These are phyloP conservation scores for Prionailurus bengalensis DNA, from an alignment of 2,113 vertebrate genomes.

Conservation along the genomic window DNA sequence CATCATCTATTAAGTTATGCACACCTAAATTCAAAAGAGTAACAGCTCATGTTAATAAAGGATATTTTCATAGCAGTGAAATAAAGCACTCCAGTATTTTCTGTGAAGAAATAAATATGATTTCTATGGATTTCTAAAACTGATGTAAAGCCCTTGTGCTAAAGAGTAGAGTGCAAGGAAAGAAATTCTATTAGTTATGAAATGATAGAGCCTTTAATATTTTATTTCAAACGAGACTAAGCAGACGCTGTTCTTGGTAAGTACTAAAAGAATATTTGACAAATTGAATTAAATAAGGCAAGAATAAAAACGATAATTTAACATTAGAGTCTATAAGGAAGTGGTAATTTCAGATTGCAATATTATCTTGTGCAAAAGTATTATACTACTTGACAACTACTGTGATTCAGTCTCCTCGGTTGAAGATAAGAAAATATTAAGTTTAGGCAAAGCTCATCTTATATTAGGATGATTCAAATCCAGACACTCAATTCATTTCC, in stretches of 20 bases:
- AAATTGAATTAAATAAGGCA: slow-evolving; percentile 57
- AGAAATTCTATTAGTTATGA: slow-evolving; percentile 46
- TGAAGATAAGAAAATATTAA: slow-evolving; percentile 32
- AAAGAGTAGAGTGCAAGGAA: background rate
- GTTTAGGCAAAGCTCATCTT: background rate
- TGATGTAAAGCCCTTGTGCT: background rate
- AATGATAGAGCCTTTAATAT: slow-evolving; percentile 82
- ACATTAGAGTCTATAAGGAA: background rate
- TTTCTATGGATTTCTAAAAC: background rate
- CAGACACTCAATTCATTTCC: background rate
- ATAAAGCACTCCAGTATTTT: background rate
- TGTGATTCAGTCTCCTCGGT: slow-evolving; percentile 6
- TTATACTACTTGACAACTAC: slow-evolving; percentile 14
- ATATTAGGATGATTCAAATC: slow-evolving; percentile 7
- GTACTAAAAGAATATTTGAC: slow-evolving; percentile 47
- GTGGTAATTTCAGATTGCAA: slow-evolving; percentile 31
- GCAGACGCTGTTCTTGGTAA: background rate
- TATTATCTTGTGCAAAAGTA: slow-evolving; percentile 45
- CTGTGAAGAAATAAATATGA: background rate
- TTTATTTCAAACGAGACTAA: slow-evolving; percentile 75
- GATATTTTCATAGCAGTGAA: background rate
- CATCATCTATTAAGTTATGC: background rate
- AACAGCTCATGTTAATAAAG: background rate
- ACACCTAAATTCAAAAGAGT: background rate
- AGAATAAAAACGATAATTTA: slow-evolving; percentile 46